phyloP scores from a whole-genome alignment of 2,888 invertebrate genomes.

The Papilio elwesi region DNA sequence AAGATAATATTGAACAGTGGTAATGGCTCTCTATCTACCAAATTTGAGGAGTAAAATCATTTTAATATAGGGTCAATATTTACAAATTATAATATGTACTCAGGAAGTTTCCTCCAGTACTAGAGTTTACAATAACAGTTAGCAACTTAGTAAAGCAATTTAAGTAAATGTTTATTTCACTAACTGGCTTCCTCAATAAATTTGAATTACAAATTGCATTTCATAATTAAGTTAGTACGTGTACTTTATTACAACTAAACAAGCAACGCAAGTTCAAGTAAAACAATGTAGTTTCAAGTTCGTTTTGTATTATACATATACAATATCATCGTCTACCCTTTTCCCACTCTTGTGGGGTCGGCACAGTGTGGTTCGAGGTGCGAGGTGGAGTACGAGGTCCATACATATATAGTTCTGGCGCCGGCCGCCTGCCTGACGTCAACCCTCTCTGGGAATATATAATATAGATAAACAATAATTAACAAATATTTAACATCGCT shows the following conservation, averaged over 20 bases:
- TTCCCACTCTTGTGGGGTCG: too few species aligned
- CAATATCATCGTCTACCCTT: too few species aligned
- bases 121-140: constrained; percentile 49
- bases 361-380: too few species aligned
- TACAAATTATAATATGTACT: background rate
- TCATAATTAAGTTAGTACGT: constrained; percentile 49
- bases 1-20: too few species aligned
- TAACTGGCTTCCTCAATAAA: constrained; percentile 49
- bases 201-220: constrained; percentile 51
- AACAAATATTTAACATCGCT: too few species aligned
- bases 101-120: constrained; percentile 3
- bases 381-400: too few species aligned
- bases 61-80: background rate
- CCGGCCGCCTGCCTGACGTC: too few species aligned
- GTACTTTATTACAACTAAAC: constrained; percentile 32
- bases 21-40: too few species aligned
- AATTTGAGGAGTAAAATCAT: too few species aligned
- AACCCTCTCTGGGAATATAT: too few species aligned
- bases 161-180: constrained; percentile 53
- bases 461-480: too few species aligned
- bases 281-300: constrained; percentile 19
- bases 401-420: too few species aligned
- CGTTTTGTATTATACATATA: constrained; percentile 7
- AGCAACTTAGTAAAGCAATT: constrained; percentile 48
- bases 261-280: constrained; percentile 28